A percentile compares a stretch with the other conserved stretches of the same genome.
Conservation (phyloP, 2,113 vertebrate genomes). For the Tyto alba region DNA sequence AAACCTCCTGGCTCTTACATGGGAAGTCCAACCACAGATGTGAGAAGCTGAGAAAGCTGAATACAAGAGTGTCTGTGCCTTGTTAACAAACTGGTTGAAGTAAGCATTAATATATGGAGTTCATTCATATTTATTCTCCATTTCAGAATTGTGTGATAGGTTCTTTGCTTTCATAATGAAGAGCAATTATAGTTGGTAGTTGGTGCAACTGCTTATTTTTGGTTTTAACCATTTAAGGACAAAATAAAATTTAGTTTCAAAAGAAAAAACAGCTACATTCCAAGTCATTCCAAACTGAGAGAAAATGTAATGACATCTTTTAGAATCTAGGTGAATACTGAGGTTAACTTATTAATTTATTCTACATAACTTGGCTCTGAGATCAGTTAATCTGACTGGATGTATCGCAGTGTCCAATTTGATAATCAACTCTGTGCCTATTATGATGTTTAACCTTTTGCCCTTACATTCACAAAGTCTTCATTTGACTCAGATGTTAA, state of each 20-base stretch:
- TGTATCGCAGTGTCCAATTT: not conserved
- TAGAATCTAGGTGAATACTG: not conserved
- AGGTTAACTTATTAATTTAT: not conserved
- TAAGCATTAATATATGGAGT: not conserved
- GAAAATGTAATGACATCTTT: not conserved
- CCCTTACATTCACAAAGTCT: not conserved
- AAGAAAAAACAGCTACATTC: not conserved
- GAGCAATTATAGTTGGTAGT: not conserved
- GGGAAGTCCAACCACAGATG: not conserved
- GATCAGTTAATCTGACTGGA: not conserved
- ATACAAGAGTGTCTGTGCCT: not conserved
- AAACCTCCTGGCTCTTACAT: not conserved
- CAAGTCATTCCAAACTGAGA: not conserved
- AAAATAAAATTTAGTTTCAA: not conserved
- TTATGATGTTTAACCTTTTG: not conserved
- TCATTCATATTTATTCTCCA: not conserved
- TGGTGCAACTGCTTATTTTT: not conserved
- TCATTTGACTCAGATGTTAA: not conserved
- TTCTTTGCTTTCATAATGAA: not conserved
- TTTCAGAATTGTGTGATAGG: not conserved
- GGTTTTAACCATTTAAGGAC: not conserved
- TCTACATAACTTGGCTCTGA: not conserved
- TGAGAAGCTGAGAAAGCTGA: not conserved
- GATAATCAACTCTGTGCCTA: not conserved
- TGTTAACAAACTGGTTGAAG: not conserved